Conservation (phyloP, 2,888 invertebrate species). For the Lymantria monacha region DNA sequence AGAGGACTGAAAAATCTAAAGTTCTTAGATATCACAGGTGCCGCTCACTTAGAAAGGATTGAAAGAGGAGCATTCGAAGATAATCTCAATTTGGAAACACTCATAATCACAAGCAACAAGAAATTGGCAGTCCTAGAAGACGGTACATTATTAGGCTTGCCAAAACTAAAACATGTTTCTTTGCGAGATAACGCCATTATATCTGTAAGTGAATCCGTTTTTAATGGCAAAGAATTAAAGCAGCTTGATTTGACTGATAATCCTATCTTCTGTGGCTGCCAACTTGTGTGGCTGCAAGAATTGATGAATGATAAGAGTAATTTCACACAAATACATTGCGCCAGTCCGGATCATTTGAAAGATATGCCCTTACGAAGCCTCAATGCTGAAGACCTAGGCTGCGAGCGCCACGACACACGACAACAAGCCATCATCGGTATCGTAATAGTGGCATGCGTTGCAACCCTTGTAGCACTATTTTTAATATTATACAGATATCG, state of each 20-base stretch:
- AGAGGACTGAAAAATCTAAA: constrained; percentile 89
- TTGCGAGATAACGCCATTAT: constrained; percentile 90
- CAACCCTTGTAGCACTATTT: constrained; percentile 86
- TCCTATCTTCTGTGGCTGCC: constrained; percentile 91
- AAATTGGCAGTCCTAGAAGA: constrained; percentile 88
- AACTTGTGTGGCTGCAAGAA: constrained; percentile 89
- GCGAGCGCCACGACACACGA: constrained; percentile 89
- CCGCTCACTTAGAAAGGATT: constrained; percentile 86
- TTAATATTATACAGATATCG: constrained; percentile 90
- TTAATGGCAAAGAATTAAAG: constrained; percentile 89
- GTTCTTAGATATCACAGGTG: constrained; percentile 89
- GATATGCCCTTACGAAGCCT: constrained; percentile 86
- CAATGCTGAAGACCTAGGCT: constrained; percentile 90
- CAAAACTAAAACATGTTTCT: constrained; percentile 89
- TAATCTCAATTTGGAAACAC: constrained; percentile 90
- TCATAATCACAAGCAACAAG: constrained; percentile 90
- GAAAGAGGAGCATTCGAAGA: constrained; percentile 90
- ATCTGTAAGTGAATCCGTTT: constrained; percentile 89
- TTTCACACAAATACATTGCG: constrained; percentile 87
- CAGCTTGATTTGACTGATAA: constrained; percentile 91
- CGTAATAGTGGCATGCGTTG: constrained; percentile 87
- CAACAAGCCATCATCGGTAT: constrained; percentile 91
- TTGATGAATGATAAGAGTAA: constrained; percentile 86
- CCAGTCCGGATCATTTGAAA: constrained; percentile 87
- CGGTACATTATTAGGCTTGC: constrained; percentile 88